phyloP scores from a whole-genome alignment of 2,888 invertebrate genomes.

The Cordylochernes scorpioides region DNA sequence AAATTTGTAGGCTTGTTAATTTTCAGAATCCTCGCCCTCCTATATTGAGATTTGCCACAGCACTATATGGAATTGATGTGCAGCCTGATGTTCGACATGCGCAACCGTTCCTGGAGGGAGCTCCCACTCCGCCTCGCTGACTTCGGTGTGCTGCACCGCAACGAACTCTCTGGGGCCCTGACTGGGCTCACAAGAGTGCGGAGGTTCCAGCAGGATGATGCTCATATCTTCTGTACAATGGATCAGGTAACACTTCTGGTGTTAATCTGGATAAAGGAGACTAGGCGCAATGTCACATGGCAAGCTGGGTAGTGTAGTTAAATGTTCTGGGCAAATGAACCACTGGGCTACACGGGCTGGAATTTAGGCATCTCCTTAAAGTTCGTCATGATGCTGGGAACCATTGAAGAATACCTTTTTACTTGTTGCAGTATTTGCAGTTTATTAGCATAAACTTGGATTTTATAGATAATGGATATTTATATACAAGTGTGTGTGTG shows the following conservation, averaged over 20 bases:
- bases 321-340: neutral
- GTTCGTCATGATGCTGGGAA: neutral
- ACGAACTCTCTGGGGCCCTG: constrained; percentile 75
- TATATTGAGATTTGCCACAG: too few species aligned
- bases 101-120: constrained; percentile 74
- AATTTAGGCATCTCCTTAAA: neutral
- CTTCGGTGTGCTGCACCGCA: constrained; percentile 89
- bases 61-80: too few species aligned
- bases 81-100: constrained; percentile 44
- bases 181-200: constrained; percentile 89
- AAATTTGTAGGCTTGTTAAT: too few species aligned
- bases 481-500: too few species aligned
- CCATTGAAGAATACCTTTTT: too few species aligned
- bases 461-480: too few species aligned
- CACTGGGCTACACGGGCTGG: neutral
- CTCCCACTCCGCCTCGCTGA: constrained; percentile 80
- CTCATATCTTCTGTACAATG: constrained; percentile 82
- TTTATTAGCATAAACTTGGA: too few species aligned
- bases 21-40: too few species aligned
- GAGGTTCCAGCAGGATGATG: constrained; percentile 96
- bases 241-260: constrained; percentile 30
- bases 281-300: too few species aligned
- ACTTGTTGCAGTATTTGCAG: too few species aligned
- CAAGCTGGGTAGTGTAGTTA: too few species aligned
- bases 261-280: too few species aligned